Evolutionary conservation across 2,888 invertebrate species (phyloP).

Genomic region (Erannis defoliaria): DNA sequence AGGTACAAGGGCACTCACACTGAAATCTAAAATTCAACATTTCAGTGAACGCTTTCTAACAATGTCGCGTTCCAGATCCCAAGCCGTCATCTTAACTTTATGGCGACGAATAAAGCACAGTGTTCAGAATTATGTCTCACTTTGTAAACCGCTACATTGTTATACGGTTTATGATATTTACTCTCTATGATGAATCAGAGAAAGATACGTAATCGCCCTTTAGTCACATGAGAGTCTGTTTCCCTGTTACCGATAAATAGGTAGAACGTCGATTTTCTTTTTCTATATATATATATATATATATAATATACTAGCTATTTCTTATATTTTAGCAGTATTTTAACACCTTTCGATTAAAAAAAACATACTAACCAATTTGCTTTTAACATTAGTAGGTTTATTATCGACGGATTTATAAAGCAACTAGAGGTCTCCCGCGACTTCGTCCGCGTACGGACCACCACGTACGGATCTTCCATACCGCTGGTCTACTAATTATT

Average conservation of each 20-base stretch:
- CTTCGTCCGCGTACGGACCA: too few species aligned
- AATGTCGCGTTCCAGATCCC: conserved; percentile 37
- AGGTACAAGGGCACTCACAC: background rate
- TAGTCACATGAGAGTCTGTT: background rate
- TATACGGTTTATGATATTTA: conserved; percentile 37
- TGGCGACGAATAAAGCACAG: conserved; percentile 53
- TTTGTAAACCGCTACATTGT: conserved; percentile 51
- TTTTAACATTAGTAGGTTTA: too few species aligned
- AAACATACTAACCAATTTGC: too few species aligned
- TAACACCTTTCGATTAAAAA: too few species aligned
- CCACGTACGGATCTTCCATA: too few species aligned
- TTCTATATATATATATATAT: too few species aligned
- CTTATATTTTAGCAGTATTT: too few species aligned
- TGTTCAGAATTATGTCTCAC: conserved; percentile 52
- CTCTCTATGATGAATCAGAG: background rate
- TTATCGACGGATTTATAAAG: too few species aligned
- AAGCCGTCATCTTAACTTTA: conserved; percentile 47
- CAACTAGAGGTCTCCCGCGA: too few species aligned
- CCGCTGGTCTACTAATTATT: too few species aligned
- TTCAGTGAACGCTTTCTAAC: background rate
- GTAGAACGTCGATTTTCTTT: too few species aligned
- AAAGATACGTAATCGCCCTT: conserved; percentile 12
- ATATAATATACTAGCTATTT: too few species aligned
- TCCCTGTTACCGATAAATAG: background rate
- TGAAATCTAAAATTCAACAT: background rate